A percentile compares a stretch with the other conserved stretches of the same genome.
Conservation (phyloP, 2,888 invertebrate species). For the Achlya flavicornis region DNA sequence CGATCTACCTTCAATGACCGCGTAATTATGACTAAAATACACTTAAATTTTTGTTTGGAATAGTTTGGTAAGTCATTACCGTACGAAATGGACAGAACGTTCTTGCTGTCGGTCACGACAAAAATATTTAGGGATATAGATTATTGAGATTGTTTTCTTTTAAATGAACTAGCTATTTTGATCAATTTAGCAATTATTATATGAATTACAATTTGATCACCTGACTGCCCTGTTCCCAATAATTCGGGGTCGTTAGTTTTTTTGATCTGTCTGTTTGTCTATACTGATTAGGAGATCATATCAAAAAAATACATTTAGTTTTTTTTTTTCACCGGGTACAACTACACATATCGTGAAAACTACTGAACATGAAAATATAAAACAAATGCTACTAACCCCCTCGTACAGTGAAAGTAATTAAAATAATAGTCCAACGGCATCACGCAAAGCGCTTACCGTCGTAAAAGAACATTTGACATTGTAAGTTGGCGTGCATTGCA, state of each 20-base stretch:
- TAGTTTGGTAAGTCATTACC: slow-evolving; percentile 65
- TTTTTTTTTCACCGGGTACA: too few species aligned
- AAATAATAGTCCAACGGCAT: slow-evolving; percentile 74
- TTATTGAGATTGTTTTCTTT: too few species aligned
- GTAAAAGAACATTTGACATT: slow-evolving; percentile 52
- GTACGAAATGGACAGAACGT: slow-evolving; percentile 35
- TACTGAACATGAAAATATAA: slow-evolving; percentile 51
- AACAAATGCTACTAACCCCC: slow-evolving; percentile 64
- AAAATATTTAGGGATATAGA: too few species aligned
- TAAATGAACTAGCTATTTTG: too few species aligned
- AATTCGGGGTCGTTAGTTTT: too few species aligned
- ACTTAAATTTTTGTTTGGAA: slow-evolving; percentile 42
- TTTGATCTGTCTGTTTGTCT: too few species aligned
- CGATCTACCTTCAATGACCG: slow-evolving; percentile 52
- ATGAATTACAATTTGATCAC: too few species aligned
- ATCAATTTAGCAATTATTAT: too few species aligned
- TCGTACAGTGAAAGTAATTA: slow-evolving; percentile 76
- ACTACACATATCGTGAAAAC: slow-evolving; percentile 52
- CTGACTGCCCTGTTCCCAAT: too few species aligned
- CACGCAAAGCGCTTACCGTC: slow-evolving; percentile 71
- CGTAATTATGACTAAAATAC: slow-evolving; percentile 57
- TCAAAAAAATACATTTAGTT: too few species aligned
- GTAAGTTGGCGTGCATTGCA: slow-evolving; percentile 39
- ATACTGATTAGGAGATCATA: too few species aligned
- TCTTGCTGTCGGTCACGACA: slow-evolving; percentile 39